Evolutionary conservation across 2,113 vertebrate species (phyloP), one percentile per base, ranked within the genome.

Genomic region (Neolamprologus modestus): DNA sequence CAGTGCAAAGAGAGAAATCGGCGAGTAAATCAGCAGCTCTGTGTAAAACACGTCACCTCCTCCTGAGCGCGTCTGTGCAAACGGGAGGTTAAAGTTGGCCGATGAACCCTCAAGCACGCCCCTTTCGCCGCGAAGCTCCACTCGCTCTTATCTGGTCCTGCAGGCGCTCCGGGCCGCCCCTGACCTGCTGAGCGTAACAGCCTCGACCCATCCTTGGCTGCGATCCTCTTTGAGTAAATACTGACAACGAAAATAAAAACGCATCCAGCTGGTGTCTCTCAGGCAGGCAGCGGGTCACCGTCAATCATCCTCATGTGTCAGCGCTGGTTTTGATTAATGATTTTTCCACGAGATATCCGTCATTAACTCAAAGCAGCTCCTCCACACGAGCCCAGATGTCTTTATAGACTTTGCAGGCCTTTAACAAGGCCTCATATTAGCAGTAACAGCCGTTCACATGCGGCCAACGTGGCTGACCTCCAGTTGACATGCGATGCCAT

Each of bases 121-220:
- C 24, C 45, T 9, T 82, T 31, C 1, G 31, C 84, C 7, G 50
- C 31, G 26, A 54, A 85, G 87, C 90, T 87, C 24, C 26, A 5
- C 71, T 50, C 66, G 40, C 40, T 88, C 91, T 93, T 91, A 92
- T 91, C 91, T 52, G 81, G 59, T 52, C 80, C 84, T 68, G 87
- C 90, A 90, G 87, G 63, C 63, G 7, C 45, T 50, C 68, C 9
- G 2, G 40, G 40, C 40, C 1, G 71, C 45, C 26, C 73, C 63
- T 19, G 71, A 84, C 82, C 66, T 16, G 84, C 88, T n/a, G 92
- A 84, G 26, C 1, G 7, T 28, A 33, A 50, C 71, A 50, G 71
- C 26, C 71, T 78, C 19, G 66, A 83, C 86, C 86, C 86, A 17
- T 84, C 84, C 71, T 83, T 33, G 45, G 45, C 26, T 31, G 0